These are phyloP conservation scores for Gymnoscopelus microlampas DNA, from an alignment of 2,797 vertebrate genomes.

Conservation along the genomic window DNA sequence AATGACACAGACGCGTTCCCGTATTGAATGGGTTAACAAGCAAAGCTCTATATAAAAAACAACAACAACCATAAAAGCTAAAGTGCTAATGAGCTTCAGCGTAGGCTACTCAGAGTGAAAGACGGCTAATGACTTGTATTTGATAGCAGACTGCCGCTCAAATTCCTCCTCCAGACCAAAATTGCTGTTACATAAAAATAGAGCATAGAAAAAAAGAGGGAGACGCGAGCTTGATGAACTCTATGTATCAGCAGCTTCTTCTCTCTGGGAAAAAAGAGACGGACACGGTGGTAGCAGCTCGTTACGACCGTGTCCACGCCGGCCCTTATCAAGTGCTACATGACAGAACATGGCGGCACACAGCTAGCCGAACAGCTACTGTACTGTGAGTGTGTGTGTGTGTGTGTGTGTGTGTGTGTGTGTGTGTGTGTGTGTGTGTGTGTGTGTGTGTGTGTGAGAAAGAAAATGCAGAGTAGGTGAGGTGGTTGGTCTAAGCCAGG, in stretches of 20 bases:
- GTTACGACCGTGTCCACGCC: slow-evolving; percentile 70
- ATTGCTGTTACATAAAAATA: slow-evolving; percentile 41
- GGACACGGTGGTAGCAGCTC: slow-evolving; percentile 44
- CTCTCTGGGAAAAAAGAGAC: slow-evolving; percentile 25
- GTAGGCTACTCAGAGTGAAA: slow-evolving; percentile 7
- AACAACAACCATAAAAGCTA: neutral
- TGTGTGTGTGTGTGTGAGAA: slow-evolving; percentile 5
- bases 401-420: too few species aligned
- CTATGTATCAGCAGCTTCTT: slow-evolving; percentile 61
- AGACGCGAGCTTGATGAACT: slow-evolving; percentile 33
- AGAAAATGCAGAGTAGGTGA: too few species aligned
- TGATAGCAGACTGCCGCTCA: slow-evolving; percentile 16
- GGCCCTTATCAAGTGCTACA: slow-evolving; percentile 69
- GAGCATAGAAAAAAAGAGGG: slow-evolving; percentile 32
- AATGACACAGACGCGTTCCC: too few species aligned
- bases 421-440: slow-evolving; percentile 1
- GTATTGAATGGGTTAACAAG: too few species aligned
- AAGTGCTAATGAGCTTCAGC: neutral
- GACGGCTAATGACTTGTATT: slow-evolving; percentile 8
- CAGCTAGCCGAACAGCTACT: slow-evolving; percentile 23
- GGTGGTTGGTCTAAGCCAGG: too few species aligned
- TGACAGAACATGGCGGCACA: slow-evolving; percentile 54
- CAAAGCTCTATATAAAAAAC: neutral
- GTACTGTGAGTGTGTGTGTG: slow-evolving; percentile 10
- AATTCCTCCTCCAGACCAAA: slow-evolving; percentile 20